These are phyloP conservation scores for Hermatobates lingyangjiaoensis DNA, from an alignment of 1,140 invertebrate genomes.

Conservation along the genomic window DNA sequence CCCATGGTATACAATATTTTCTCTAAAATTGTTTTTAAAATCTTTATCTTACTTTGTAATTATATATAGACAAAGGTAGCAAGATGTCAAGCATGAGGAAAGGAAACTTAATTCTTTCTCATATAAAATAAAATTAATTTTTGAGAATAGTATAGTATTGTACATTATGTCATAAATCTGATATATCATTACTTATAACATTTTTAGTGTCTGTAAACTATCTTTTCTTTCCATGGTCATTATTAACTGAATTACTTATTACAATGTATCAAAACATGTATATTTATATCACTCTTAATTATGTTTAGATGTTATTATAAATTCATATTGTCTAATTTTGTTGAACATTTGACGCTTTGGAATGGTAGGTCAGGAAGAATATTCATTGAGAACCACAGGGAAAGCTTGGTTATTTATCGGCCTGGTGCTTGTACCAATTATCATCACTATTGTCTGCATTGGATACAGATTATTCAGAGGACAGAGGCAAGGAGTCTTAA, in stretches of 20 bases:
- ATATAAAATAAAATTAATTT: too few relatives aligned
- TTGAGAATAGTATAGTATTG: too few relatives aligned
- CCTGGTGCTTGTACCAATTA: slow-evolving; percentile 1
- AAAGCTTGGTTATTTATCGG: background rate
- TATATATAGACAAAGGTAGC: background rate
- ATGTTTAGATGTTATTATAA: background rate
- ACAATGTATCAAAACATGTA: background rate
- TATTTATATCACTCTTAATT: background rate
- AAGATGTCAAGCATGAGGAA: background rate
- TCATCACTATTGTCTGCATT: slow-evolving; percentile 3
- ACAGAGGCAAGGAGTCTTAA: too few relatives aligned
- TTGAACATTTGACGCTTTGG: too few relatives aligned
- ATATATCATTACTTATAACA: too few relatives aligned
- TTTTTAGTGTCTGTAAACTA: too few relatives aligned
- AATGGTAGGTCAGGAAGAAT: slow-evolving; percentile 5
- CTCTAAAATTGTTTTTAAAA: too few relatives aligned
- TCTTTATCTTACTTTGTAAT: too few relatives aligned
- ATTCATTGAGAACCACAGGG: slow-evolving; percentile 4
- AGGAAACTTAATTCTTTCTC: background rate
- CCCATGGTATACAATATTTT: too few relatives aligned
- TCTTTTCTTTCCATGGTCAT: background rate
- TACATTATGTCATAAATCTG: too few relatives aligned
- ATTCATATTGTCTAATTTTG: background rate
- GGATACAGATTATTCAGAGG: background rate
- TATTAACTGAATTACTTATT: background rate